phyloP scores from a whole-genome alignment of 2,113 vertebrate species.

The Cavia porcellus region DNA sequence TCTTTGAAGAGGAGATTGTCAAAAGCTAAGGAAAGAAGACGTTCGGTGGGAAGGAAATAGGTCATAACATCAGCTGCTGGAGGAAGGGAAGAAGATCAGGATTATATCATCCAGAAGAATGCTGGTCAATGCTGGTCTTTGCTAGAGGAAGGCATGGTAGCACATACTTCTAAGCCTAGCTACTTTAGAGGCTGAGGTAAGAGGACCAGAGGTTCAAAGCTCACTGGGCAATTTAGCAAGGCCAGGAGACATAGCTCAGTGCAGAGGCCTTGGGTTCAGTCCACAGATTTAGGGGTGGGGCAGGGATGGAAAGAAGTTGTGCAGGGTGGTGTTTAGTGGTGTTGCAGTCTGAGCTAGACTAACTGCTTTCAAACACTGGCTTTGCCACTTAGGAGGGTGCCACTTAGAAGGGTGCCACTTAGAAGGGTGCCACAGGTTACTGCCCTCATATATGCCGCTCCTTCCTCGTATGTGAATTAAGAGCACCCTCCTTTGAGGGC shows the following conservation, averaged over 20 bases:
- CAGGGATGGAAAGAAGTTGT: neutral
- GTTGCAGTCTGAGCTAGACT: neutral
- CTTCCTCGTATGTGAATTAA: neutral
- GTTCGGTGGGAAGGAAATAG: neutral
- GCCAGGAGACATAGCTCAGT: neutral
- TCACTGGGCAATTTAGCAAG: neutral
- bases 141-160: too few relatives aligned
- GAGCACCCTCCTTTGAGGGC: neutral
- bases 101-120: neutral
- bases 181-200: neutral
- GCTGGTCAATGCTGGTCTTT: too few relatives aligned
- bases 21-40: neutral
- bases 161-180: neutral
- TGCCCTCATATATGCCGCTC: neutral
- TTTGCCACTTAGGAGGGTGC: neutral
- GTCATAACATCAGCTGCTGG: neutral
- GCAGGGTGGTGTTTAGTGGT: neutral
- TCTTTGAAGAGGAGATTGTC: neutral
- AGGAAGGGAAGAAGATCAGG: neutral
- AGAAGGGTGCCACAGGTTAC: too few relatives aligned
- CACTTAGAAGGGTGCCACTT: too few relatives aligned
- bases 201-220: neutral
- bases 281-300: neutral
- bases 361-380: neutral
- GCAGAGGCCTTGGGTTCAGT: neutral